Evolutionary conservation across 2,113 vertebrate genomes (phyloP).

Genomic region (Oreamnos americanus): DNA sequence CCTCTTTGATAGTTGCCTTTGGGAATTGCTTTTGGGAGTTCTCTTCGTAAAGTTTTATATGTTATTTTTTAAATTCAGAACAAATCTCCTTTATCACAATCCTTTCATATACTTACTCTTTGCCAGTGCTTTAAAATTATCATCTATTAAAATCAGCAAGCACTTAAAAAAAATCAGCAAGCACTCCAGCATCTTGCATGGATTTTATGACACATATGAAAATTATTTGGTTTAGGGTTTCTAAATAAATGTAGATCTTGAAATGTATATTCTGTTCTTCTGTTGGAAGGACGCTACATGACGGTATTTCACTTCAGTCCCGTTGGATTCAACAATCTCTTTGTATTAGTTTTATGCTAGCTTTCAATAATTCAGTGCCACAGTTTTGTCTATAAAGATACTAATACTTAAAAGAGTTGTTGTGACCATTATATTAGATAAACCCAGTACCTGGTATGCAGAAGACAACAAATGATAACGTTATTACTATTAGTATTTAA

Average conservation of each 20-base stretch:
- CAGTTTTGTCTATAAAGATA: neutral
- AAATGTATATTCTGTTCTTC: conserved; percentile 18
- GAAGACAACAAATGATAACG: neutral
- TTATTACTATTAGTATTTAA: neutral
- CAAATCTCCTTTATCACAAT: neutral
- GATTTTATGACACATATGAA: neutral
- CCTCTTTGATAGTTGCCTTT: neutral
- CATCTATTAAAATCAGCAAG: neutral
- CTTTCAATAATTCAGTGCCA: neutral
- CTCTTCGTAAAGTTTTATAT: neutral
- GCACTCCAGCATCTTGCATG: neutral
- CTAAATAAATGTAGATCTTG: neutral
- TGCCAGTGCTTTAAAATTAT: neutral
- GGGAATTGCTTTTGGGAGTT: neutral
- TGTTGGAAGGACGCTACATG: neutral
- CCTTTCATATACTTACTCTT: too few relatives aligned
- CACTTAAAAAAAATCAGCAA: neutral
- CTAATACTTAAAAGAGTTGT: neutral
- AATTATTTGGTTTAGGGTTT: neutral
- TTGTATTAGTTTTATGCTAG: neutral
- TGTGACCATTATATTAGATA: neutral
- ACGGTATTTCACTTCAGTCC: neutral
- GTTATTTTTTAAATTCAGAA: neutral
- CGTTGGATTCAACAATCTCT: neutral
- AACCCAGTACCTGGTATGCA: neutral